phyloP scores from a whole-genome alignment of 2,888 invertebrate species.

The Drosophila anceps region DNA sequence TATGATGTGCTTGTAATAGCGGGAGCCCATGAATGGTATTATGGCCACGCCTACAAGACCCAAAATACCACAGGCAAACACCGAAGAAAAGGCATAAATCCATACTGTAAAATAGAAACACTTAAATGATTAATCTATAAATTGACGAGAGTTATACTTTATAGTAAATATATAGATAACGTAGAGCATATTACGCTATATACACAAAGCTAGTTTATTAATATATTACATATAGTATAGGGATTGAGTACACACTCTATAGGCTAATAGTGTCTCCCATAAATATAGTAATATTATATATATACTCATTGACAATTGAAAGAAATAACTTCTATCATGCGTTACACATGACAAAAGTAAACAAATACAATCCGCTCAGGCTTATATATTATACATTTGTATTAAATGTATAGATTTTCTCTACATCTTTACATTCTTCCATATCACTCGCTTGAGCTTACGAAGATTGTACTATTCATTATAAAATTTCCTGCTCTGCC shows the following conservation, averaged over 20 bases:
- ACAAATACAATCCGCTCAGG: not conserved
- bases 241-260: not conserved
- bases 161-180: not conserved
- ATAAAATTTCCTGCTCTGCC: not conserved
- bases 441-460: not conserved
- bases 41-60: conserved; percentile 95
- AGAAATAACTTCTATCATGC: not conserved
- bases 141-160: not conserved
- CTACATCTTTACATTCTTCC: not conserved
- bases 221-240: not conserved
- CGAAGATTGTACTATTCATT: no score
- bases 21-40: conserved; percentile 95
- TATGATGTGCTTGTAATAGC: conserved; percentile 94
- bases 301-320: not conserved
- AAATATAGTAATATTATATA: not conserved
- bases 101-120: conserved; percentile 87
- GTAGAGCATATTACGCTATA: not conserved
- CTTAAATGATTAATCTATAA: not conserved
- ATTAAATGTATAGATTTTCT: not conserved
- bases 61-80: conserved; percentile 93
- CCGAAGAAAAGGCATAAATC: conserved; percentile 93
- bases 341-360: not conserved
- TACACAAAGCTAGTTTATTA: not conserved
- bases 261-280: not conserved
- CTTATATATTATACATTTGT: not conserved